Evolutionary conservation across 1,140 invertebrate species (phyloP).

Genomic region (Gryllus bimaculatus): DNA sequence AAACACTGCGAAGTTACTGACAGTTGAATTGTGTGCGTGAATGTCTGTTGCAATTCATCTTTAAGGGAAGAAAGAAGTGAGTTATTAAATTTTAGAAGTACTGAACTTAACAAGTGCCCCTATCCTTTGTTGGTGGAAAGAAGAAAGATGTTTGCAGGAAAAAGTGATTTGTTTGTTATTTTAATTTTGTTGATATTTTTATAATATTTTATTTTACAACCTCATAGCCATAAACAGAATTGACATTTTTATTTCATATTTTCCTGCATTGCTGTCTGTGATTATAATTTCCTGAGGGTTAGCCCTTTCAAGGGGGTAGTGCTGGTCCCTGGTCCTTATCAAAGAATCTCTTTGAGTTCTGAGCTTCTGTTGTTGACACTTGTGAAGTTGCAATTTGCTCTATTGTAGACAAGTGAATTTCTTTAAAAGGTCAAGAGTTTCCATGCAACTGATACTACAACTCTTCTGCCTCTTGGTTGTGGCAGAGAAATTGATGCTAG

Average conservation of each 20-base stretch:
- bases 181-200: constrained; percentile 3
- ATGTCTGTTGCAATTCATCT: background rate
- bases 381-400: background rate
- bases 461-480: background rate
- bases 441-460: background rate
- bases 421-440: background rate
- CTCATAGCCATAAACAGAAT: background rate
- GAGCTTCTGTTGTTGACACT: background rate
- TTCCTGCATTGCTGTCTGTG: background rate
- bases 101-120: background rate
- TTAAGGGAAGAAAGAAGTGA: background rate
- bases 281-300: background rate
- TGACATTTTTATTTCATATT: background rate
- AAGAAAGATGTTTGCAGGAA: background rate
- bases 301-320: background rate
- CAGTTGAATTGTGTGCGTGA: background rate
- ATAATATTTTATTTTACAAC: constrained; percentile 4
- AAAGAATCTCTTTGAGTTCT: background rate
- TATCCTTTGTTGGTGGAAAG: background rate
- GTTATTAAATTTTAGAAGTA: background rate
- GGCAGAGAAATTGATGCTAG: background rate
- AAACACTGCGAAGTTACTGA: background rate
- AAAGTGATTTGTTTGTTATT: constrained; percentile 6
- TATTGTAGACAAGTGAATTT: background rate
- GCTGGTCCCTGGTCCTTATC: background rate